phyloP scores from a whole-genome alignment of 2,797 vertebrate species.

The Myotis myotis region DNA sequence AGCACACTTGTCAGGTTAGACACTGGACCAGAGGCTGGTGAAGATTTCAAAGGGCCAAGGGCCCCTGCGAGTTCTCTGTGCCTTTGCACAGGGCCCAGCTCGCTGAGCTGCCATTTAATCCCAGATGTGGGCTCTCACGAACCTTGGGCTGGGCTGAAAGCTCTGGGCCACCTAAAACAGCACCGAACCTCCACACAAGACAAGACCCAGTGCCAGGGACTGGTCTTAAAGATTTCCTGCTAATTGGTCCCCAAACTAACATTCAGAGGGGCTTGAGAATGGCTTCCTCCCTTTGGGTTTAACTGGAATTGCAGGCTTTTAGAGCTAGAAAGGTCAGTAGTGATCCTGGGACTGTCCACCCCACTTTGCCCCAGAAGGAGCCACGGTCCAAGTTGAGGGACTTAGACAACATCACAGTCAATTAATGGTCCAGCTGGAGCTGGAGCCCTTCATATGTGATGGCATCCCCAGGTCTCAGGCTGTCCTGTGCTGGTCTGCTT shows the following conservation, averaged over 20 bases:
- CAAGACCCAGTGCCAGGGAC: neutral
- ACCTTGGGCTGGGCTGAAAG: neutral
- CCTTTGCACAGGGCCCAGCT: neutral
- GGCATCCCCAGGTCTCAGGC: neutral
- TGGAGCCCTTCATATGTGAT: fast-evolving
- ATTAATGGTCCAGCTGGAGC: neutral
- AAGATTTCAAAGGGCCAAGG: neutral
- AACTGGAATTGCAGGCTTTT: neutral
- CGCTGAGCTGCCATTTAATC: neutral
- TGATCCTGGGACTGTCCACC: neutral
- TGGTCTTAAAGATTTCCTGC: neutral
- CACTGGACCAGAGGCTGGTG: neutral
- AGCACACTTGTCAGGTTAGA: neutral
- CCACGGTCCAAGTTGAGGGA: neutral
- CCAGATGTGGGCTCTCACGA: too few species aligned
- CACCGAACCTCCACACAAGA: neutral
- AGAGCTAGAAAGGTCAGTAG: neutral
- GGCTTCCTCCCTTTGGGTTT: neutral
- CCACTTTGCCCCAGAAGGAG: neutral
- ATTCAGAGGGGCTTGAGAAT: neutral
- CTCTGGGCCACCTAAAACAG: neutral
- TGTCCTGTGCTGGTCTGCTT: neutral
- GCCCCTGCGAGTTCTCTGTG: fast-evolving
- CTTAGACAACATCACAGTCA: neutral
- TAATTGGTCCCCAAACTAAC: neutral